Evolutionary conservation across 2,888 invertebrate species (phyloP), one percentile per base, ranked within the genome.

Genomic region (Anarsia innoxiella): DNA sequence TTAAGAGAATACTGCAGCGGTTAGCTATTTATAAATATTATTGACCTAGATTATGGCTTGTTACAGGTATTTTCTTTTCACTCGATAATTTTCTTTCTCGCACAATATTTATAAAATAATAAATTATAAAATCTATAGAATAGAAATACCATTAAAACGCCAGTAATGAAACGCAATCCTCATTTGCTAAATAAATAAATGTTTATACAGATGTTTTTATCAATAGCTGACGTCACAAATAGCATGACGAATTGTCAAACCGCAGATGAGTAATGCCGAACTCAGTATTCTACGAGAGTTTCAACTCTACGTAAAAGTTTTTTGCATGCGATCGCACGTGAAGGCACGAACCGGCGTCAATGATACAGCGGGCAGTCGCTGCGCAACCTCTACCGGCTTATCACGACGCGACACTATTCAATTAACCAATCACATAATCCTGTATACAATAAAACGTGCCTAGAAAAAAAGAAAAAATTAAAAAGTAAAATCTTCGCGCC

Each of bases 271-370:
- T 51, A 42, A 46, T 42, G 40, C 25, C 23, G 44, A 46, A 43
- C n/a, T 53, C 41, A 46, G 49, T 57, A 56, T 57, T 73, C 72
- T 70, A 55, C 52, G 62, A 67, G 73, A 69, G 50, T 67, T 50
- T 16, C 53, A 63, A 58, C 59, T 74, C 76, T 75, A 51, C 59
- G 66, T 69, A 63, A 67, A 69, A 63, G 67, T 70, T 78, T 73
- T 78, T 79, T 80, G 82, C 80, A 76, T 77, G 68, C 59, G 57
- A 61, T 61, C 67, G 65, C 78, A 79, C 80, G 78, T 80, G 78
- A 75, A n/a, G n/a, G n/a, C n/a, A 64, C 54, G 68, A 73, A 64
- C 54, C 70, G 66, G 70, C 70, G 59, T 69, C 61, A 68, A 68
- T 71, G 75, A 70, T 71, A 77, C 59, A 66, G 57, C 66, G 63